These are phyloP conservation scores for Atopsyche davidsoni DNA, from an alignment of 1,140 invertebrate genomes.

Conservation along the genomic window DNA sequence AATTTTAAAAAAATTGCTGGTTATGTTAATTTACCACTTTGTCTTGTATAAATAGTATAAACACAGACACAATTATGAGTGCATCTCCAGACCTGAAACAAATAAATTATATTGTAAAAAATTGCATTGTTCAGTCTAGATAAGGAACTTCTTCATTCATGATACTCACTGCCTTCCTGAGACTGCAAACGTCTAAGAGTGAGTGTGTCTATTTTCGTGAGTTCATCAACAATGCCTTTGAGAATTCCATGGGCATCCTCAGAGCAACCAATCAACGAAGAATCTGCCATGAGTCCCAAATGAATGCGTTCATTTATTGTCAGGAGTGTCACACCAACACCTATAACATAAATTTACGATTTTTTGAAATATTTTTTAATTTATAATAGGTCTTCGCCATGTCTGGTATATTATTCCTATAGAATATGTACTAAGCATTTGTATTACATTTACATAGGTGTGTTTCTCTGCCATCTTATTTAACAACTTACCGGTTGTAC, in stretches of 20 bases:
- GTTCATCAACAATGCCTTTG: constrained; percentile 36
- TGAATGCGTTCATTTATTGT: constrained; percentile 38
- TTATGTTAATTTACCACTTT: no score
- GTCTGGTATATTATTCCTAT: no score
- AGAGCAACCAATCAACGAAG: constrained; percentile 33
- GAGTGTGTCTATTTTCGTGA: constrained; percentile 34
- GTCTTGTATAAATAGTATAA: no score
- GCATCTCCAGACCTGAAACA: constrained; percentile 8
- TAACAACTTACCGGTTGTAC: constrained; percentile 43
- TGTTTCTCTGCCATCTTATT: no score
- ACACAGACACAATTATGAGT: background rate
- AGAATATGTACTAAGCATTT: no score
- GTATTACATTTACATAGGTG: no score
- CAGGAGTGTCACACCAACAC: constrained; percentile 40
- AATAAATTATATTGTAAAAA: no score
- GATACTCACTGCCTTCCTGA: constrained; percentile 14
- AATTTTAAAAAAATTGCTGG: no score
- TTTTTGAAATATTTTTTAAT: no score
- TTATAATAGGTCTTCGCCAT: no score
- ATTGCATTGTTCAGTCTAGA: background rate
- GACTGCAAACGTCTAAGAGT: constrained; percentile 16
- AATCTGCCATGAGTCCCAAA: constrained; percentile 38
- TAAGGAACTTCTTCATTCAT: background rate
- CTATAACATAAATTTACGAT: constrained; percentile 31
- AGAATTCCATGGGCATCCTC: constrained; percentile 36